phyloP scores from a whole-genome alignment of 2,888 invertebrate species.

The Thyatira batis region DNA sequence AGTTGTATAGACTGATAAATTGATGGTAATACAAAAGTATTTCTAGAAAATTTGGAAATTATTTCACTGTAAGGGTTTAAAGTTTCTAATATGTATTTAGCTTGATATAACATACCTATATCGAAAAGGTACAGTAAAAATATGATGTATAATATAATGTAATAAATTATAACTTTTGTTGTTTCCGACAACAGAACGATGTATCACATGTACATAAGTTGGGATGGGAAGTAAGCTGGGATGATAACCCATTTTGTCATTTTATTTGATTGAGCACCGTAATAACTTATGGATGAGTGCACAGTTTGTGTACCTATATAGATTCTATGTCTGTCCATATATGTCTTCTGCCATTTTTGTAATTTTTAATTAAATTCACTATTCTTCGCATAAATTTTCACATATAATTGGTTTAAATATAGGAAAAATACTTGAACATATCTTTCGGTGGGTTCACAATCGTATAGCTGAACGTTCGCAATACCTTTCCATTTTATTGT shows the following conservation, averaged over 20 bases:
- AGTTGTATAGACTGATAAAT: too few relatives aligned
- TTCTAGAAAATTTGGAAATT: too few relatives aligned
- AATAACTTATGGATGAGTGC: too few relatives aligned
- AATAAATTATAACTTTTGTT: conserved; percentile 2
- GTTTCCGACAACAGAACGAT: conserved; percentile 5
- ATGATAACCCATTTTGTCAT: too few relatives aligned
- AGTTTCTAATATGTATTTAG: not conserved
- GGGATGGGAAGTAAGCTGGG: too few relatives aligned
- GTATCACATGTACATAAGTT: conserved; percentile 2
- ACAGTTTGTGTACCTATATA: too few relatives aligned
- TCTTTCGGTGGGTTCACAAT: not conserved
- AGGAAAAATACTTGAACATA: not conserved
- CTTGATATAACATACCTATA: conserved; percentile 13
- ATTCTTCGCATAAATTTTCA: not conserved
- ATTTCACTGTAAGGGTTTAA: not conserved
- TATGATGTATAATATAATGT: too few relatives aligned
- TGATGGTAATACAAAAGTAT: not conserved
- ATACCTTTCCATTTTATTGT: not conserved
- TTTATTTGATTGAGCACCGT: too few relatives aligned
- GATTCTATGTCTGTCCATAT: too few relatives aligned
- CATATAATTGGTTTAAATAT: not conserved
- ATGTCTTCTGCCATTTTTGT: not conserved
- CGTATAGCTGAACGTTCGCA: not conserved
- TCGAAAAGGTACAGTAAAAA: conserved; percentile 36
- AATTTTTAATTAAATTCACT: not conserved